phyloP scores from a whole-genome alignment of 2,113 vertebrate species.

The Tenebrosternarchus preto region DNA sequence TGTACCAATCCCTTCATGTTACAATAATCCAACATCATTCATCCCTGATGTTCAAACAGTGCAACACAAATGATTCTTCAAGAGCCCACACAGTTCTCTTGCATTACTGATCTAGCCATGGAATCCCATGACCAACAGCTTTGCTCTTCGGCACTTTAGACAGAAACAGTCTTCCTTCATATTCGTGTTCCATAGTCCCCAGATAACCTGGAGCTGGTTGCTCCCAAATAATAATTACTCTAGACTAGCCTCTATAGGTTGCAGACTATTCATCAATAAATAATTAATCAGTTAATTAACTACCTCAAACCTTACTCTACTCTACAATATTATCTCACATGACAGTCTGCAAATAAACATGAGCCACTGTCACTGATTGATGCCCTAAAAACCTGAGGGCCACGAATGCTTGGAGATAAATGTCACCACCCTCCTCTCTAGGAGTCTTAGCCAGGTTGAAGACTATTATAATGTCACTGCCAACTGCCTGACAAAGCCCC shows the following conservation, averaged over 20 bases:
- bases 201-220: neutral
- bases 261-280: too few relatives aligned
- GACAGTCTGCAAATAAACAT: neutral
- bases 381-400: slow-evolving; percentile 20
- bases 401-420: slow-evolving; percentile 11
- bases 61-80: slow-evolving; percentile 3
- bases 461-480: slow-evolving; percentile 12
- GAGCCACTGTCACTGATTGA: slow-evolving; percentile 24
- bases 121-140: neutral
- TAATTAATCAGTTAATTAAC: neutral
- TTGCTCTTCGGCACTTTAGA: neutral
- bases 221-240: neutral
- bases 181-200: neutral
- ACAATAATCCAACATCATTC: slow-evolving; percentile 34
- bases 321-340: neutral
- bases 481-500: slow-evolving; percentile 44
- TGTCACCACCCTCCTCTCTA: neutral
- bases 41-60: slow-evolving; percentile 8
- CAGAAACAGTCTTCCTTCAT: neutral
- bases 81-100: neutral
- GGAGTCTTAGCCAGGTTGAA: slow-evolving; percentile 38
- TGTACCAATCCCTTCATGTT: slow-evolving; percentile 20
- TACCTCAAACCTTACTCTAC: neutral
- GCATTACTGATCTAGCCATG: neutral
- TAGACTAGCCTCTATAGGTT: too few relatives aligned